A percentile compares a stretch with the other conserved stretches of the same genome.
phyloP scores from a whole-genome alignment of 2,113 vertebrate genomes.

The Arizona elegans region DNA sequence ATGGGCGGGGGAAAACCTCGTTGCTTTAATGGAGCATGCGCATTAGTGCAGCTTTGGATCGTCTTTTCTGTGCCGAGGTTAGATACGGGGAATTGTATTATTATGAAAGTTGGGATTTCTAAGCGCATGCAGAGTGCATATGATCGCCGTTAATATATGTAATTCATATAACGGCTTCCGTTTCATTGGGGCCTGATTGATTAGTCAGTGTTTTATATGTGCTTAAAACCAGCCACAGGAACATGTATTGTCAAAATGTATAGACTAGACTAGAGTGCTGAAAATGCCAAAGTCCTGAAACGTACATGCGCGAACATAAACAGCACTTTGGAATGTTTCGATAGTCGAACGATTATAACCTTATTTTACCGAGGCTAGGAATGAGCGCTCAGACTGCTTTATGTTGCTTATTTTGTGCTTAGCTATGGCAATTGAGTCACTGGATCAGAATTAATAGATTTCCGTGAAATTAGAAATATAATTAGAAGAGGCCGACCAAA shows the following conservation, averaged over 20 bases:
- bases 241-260: background rate
- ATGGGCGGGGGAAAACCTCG: background rate
- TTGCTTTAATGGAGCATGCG: background rate
- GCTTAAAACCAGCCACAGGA: background rate
- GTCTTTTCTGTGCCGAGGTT: background rate
- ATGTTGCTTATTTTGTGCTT: background rate
- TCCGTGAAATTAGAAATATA: background rate
- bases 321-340: background rate
- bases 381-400: background rate
- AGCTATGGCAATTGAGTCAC: too few species aligned
- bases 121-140: background rate
- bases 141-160: background rate
- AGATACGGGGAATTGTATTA: background rate
- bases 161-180: background rate
- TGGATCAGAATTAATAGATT: background rate
- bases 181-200: background rate
- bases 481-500: background rate
- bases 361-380: background rate
- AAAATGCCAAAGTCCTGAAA: background rate
- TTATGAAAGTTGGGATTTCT: background rate
- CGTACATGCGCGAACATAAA: background rate
- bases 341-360: background rate
- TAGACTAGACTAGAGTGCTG: background rate
- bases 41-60: background rate
- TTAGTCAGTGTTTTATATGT: background rate